These are phyloP conservation scores for Frieseomelitta varia DNA, from an alignment of 1,140 invertebrate genomes.

Conservation along the genomic window DNA sequence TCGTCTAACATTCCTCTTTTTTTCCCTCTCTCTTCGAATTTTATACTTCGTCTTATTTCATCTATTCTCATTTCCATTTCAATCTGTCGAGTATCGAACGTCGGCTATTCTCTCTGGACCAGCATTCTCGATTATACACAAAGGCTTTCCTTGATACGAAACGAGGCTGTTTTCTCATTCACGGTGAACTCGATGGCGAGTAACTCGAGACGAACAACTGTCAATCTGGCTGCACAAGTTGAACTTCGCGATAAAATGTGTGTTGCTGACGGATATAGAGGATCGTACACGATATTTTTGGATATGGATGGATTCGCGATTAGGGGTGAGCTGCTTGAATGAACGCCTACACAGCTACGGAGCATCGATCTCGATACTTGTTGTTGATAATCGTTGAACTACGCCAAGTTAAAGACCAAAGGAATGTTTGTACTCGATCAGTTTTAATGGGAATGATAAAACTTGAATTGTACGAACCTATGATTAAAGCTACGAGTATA, in stretches of 20 bases:
- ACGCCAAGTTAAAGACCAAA: neutral
- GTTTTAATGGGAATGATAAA: neutral
- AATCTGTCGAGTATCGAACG: neutral
- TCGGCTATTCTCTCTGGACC: constrained; percentile 13
- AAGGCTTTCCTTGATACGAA: constrained; percentile 29
- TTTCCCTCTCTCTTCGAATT: too few relatives aligned
- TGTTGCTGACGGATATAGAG: neutral
- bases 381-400: too few relatives aligned
- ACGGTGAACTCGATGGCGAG: neutral
- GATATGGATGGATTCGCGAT: neutral
- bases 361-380: neutral
- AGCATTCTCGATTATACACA: neutral
- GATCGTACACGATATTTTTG: neutral
- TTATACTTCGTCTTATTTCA: neutral
- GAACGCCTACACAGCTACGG: constrained; percentile 38
- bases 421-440: neutral
- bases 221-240: constrained; percentile 15
- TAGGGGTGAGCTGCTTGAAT: neutral
- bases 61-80: neutral
- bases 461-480: neutral
- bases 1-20: neutral
- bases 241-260: neutral
- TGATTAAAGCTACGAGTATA: neutral
- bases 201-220: constrained; percentile 2
- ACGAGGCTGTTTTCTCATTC: constrained; percentile 2